Conservation (phyloP, 2,797 vertebrate genomes). For the Pampus argenteus region DNA sequence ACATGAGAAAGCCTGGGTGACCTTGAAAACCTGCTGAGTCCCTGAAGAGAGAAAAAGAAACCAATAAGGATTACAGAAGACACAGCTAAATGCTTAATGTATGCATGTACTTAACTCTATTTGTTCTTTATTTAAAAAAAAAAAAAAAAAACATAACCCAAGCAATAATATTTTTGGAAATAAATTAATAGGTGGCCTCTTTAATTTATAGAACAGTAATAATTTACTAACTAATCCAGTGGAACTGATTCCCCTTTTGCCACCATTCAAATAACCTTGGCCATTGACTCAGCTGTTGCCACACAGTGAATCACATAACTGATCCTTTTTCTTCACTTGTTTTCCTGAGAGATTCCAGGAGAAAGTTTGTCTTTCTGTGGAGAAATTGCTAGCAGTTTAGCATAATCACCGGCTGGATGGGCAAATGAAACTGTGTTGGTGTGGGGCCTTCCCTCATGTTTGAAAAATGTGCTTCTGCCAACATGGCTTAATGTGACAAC, state of each 20-base stretch:
- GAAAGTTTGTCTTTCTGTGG: conserved; percentile 43
- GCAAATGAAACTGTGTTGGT: conserved; percentile 46
- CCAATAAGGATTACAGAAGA: conserved; percentile 21
- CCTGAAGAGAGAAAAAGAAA: conserved; percentile 81
- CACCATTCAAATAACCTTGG: conserved; percentile 28
- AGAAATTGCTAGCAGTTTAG: conserved; percentile 47
- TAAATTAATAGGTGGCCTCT: not conserved
- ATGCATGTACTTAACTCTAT: not conserved
- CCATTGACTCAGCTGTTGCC: conserved; percentile 9
- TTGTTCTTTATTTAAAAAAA: conserved; percentile 2
- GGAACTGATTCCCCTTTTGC: conserved; percentile 19
- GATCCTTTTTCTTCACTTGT: conserved; percentile 21
- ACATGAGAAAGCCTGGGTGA: conserved; percentile 90
- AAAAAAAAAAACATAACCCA: not conserved
- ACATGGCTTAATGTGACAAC: conserved; percentile 49
- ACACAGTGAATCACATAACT: conserved; percentile 25
- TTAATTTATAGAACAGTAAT: conserved; percentile 13
- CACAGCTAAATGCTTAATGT: not conserved
- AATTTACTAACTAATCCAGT: not conserved
- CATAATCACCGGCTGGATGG: conserved; percentile 59
- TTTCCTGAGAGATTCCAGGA: conserved; percentile 31
- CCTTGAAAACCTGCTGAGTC: conserved; percentile 86
- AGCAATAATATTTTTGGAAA: conserved; percentile 1
- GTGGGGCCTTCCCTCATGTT: conserved; percentile 42
- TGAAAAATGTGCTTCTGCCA: conserved; percentile 53